Conservation (phyloP, 2,113 vertebrate genomes). For the Upupa epops region DNA sequence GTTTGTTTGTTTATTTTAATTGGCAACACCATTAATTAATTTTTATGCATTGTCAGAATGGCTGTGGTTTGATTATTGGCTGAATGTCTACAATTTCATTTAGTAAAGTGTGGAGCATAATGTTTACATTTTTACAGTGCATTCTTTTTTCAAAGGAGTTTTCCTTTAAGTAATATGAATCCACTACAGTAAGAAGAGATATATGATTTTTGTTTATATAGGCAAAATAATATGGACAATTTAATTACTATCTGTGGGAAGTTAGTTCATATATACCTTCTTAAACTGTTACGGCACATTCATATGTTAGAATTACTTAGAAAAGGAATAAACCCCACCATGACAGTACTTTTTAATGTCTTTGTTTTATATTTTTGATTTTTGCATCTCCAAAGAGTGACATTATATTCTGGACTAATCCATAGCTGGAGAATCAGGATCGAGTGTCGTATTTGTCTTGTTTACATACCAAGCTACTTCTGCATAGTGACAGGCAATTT, state of each 20-base stretch:
- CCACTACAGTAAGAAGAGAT: not conserved
- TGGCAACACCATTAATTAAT: not conserved
- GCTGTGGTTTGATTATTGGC: not conserved
- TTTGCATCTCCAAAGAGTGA: not conserved
- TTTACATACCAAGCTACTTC: not conserved
- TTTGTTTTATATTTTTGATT: not conserved
- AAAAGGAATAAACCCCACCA: fast-evolving
- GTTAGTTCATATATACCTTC: not conserved
- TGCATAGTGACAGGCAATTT: not conserved
- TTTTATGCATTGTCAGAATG: not conserved
- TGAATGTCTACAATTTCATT: not conserved
- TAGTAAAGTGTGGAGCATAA: not conserved
- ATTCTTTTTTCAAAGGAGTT: not conserved
- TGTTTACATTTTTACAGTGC: not conserved
- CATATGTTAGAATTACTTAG: not conserved
- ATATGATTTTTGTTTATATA: not conserved
- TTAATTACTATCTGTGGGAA: not conserved
- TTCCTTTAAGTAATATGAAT: not conserved
- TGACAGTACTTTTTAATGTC: not conserved
- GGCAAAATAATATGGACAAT: not conserved
- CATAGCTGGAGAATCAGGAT: not conserved
- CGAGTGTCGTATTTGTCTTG: not conserved
- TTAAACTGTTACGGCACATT: not conserved
- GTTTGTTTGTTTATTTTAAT: not conserved
- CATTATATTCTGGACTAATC: not conserved